These are phyloP conservation scores for Tholera decimalis DNA, from an alignment of 2,888 invertebrate species.

Conservation along the genomic window DNA sequence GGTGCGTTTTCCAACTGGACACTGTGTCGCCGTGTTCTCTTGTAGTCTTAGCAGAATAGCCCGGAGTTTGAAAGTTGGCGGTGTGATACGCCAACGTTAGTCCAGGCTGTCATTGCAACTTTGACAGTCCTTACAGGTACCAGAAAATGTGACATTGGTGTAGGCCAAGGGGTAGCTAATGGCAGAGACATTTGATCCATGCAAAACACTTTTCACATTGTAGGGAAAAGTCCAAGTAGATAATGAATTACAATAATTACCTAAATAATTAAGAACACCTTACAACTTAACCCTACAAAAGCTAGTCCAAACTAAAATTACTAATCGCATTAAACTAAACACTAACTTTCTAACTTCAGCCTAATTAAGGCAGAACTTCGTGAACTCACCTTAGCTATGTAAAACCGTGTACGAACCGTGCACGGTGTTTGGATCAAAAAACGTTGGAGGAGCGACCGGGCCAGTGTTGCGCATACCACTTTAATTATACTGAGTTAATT, in stretches of 20 bases:
- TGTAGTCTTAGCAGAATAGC: not conserved
- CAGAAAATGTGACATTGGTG: too few relatives aligned
- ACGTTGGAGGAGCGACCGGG: conserved; percentile 72
- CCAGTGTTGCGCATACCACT: conserved; percentile 81
- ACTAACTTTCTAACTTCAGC: conserved; percentile 54
- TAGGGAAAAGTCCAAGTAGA: too few relatives aligned
- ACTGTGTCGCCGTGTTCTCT: conserved; percentile 51
- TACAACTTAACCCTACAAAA: conserved; percentile 32
- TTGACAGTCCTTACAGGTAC: too few relatives aligned
- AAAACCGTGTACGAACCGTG: conserved; percentile 45
- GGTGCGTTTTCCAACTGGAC: conserved; percentile 65
- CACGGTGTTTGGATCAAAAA: conserved; percentile 68
- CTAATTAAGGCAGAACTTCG: conserved; percentile 55
- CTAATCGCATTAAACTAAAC: conserved; percentile 53
- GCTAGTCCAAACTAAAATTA: conserved; percentile 23
- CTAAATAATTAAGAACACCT: conserved; percentile 1
- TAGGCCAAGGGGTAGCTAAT: too few relatives aligned
- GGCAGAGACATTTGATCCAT: too few relatives aligned
- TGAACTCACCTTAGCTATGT: conserved; percentile 56
- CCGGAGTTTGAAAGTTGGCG: too few relatives aligned
- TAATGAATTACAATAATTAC: not conserved
- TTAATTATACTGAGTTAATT: conserved; percentile 88
- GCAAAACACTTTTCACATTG: too few relatives aligned
- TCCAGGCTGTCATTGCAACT: too few relatives aligned
- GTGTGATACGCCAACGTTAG: too few relatives aligned